A percentile compares a stretch with the other conserved stretches of the same genome.
Evolutionary conservation across 2,113 vertebrate species (phyloP).

Genomic region (Corythornis madagascariensis): DNA sequence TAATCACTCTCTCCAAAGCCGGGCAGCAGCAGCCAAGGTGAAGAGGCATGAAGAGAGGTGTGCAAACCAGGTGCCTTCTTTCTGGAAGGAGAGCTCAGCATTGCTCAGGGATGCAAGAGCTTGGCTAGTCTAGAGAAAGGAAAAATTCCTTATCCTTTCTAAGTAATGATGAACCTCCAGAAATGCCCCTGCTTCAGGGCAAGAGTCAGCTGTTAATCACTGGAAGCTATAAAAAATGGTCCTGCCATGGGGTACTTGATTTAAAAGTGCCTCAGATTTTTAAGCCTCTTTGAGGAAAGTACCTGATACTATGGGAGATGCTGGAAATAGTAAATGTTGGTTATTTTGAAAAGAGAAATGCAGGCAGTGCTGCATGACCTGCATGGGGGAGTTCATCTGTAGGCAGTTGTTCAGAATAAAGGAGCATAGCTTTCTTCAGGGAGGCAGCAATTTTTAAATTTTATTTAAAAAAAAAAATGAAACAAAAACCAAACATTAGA

Average conservation of each 20-base stretch:
- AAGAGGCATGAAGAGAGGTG: not conserved
- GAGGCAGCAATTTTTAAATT: not conserved
- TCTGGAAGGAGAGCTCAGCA: not conserved
- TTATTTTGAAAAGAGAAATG: constrained; percentile 2
- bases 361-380: not conserved
- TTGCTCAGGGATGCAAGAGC: not conserved
- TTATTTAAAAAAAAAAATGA: not conserved
- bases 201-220: not conserved
- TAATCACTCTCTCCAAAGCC: not conserved
- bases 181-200: not conserved
- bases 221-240: not conserved
- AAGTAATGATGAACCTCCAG: not conserved
- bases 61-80: not conserved
- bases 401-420: constrained; percentile 13
- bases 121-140: not conserved
- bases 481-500: not conserved
- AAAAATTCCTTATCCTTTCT: not conserved
- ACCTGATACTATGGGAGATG: not conserved
- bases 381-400: not conserved
- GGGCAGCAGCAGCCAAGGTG: not conserved
- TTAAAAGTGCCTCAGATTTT: not conserved
- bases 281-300: not conserved
- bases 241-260: not conserved
- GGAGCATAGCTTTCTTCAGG: not conserved
- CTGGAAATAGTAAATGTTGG: not conserved